Percentiles rank a stretch among this genome's conserved stretches.
Evolutionary conservation across 2,797 vertebrate species (phyloP).

Genomic region (Gila robusta): DNA sequence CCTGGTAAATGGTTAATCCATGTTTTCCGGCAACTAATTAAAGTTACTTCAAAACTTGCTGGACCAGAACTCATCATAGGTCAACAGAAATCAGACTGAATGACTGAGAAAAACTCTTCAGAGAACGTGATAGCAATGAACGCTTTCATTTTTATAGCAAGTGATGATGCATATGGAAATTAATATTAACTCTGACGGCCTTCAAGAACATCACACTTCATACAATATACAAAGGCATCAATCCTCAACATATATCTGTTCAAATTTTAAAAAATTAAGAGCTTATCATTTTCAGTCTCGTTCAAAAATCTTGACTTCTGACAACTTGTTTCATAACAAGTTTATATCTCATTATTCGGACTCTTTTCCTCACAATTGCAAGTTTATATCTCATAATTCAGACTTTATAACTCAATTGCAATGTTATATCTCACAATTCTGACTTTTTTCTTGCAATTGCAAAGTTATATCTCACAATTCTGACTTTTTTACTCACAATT

Average conservation of each 20-base stretch:
- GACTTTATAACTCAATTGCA: no score
- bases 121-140: not conserved
- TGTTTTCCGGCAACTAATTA: not conserved
- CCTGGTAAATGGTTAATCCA: not conserved
- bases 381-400: no score
- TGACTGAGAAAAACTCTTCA: not conserved
- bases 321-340: no score
- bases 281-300: not conserved
- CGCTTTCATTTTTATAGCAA: no score
- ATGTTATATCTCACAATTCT: no score
- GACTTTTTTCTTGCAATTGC: no score
- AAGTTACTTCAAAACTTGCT: not conserved
- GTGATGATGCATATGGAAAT: no score
- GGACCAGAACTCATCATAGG: not conserved
- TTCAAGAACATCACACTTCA: not conserved
- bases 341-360: no score
- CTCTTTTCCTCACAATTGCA: no score
- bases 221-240: not conserved
- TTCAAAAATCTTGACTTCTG: not conserved
- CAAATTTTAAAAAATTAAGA: not conserved
- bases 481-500: no score
- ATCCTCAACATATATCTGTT: not conserved
- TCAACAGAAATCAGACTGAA: not conserved
- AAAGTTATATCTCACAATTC: no score
- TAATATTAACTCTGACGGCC: not conserved